Evolutionary conservation across 1,140 invertebrate genomes (phyloP).

Genomic region (Lasioglossum albipes): DNA sequence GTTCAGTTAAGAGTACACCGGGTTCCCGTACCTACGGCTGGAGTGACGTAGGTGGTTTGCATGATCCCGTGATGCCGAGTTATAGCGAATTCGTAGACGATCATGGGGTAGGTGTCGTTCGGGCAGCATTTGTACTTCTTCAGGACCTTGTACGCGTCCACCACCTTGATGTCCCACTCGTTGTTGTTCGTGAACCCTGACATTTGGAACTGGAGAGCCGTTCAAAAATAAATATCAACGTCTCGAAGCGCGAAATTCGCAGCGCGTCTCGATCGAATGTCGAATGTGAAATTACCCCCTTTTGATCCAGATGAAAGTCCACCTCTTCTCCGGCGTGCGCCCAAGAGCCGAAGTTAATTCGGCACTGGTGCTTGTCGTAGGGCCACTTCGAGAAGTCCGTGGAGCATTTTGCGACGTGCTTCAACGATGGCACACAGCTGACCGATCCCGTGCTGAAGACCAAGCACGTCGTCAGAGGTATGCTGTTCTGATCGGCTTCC

Average conservation of each 20-base stretch:
- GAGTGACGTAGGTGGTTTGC: constrained; percentile 74
- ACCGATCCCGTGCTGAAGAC: constrained; percentile 62
- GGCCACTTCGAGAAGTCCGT: constrained; percentile 75
- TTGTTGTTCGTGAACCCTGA: constrained; percentile 34
- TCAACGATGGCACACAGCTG: constrained; percentile 64
- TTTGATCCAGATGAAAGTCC: constrained; percentile 74
- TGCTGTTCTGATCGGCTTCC: constrained; percentile 50
- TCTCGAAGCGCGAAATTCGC: background rate
- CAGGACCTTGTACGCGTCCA: constrained; percentile 55
- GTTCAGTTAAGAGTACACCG: background rate
- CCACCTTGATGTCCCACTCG: constrained; percentile 71
- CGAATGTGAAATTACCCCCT: constrained; percentile 54
- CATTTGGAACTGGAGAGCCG: constrained; percentile 40
- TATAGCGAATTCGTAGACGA: constrained; percentile 76
- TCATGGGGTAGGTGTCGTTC: constrained; percentile 78
- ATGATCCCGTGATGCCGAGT: constrained; percentile 74
- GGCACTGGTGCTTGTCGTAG: constrained; percentile 75
- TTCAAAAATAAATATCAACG: background rate
- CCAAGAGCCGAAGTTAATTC: constrained; percentile 78
- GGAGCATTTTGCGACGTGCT: constrained; percentile 68
- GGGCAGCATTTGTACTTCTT: constrained; percentile 74
- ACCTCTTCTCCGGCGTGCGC: constrained; percentile 82
- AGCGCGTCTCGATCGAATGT: background rate
- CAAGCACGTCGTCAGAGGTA: constrained; percentile 67
- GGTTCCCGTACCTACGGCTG: constrained; percentile 76